A percentile compares a stretch with the other conserved stretches of the same genome.
Evolutionary conservation across 2,888 invertebrate species (phyloP).

Genomic region (Hemicrepidius hirtus): DNA sequence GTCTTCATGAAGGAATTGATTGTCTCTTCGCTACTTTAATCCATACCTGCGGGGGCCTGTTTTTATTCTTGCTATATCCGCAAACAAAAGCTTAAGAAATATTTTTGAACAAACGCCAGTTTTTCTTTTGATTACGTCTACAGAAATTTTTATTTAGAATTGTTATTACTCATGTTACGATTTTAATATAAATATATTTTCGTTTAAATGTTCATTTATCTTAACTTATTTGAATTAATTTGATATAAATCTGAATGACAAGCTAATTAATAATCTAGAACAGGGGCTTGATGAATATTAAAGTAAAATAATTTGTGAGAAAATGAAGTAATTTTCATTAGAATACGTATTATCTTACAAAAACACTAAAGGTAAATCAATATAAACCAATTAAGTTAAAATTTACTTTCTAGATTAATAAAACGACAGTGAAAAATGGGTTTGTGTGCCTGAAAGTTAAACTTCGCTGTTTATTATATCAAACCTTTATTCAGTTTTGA

Average conservation of each 20-base stretch:
- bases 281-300: background rate
- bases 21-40: slow-evolving; percentile 36
- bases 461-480: slow-evolving; percentile 19
- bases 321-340: slow-evolving; percentile 4
- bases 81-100: slow-evolving; percentile 51
- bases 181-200: slow-evolving; percentile 14
- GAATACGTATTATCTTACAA: slow-evolving; percentile 5
- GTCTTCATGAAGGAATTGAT: slow-evolving; percentile 36
- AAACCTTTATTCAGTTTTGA: slow-evolving; percentile 11
- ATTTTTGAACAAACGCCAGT: slow-evolving; percentile 53
- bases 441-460: background rate
- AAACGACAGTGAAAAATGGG: slow-evolving; percentile 21
- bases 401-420: slow-evolving; percentile 26
- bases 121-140: slow-evolving; percentile 48
- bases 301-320: background rate
- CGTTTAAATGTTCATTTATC: background rate
- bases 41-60: slow-evolving; percentile 46
- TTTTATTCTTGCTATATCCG: slow-evolving; percentile 45
- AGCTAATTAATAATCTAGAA: background rate
- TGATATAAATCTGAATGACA: background rate
- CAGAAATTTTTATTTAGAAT: slow-evolving; percentile 46
- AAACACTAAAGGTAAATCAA: slow-evolving; percentile 21
- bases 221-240: background rate
- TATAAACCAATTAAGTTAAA: slow-evolving; percentile 19
- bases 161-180: background rate